These are phyloP conservation scores for Sigmodon hispidus DNA, from an alignment of 2,113 vertebrate species.

Conservation along the genomic window DNA sequence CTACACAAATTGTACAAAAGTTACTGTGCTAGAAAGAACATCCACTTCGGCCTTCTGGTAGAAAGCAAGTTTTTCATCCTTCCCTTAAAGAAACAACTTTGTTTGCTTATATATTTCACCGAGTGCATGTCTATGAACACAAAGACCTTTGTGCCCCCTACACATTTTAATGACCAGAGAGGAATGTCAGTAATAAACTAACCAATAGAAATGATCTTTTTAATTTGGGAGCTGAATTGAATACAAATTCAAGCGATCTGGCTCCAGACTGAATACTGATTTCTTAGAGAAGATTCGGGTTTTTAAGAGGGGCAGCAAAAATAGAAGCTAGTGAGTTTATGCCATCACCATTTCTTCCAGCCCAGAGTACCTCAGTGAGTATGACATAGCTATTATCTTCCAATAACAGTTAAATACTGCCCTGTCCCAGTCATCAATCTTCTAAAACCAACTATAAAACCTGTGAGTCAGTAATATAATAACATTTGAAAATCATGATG, in stretches of 20 bases:
- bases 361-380: neutral
- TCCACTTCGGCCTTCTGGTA: neutral
- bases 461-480: neutral
- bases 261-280: neutral
- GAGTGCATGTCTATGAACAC: neutral
- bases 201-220: neutral
- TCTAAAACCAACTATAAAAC: neutral
- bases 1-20: neutral
- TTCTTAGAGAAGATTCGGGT: neutral
- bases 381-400: neutral
- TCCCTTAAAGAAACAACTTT: neutral
- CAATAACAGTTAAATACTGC: neutral
- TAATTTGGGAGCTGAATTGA: neutral
- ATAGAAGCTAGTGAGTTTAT: neutral
- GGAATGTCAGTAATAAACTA: neutral
- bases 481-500: neutral
- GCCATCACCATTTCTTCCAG: neutral
- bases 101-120: neutral
- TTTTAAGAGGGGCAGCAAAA: neutral
- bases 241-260: neutral
- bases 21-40: neutral
- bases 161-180: neutral
- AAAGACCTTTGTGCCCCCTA: neutral
- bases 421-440: neutral
- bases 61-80: neutral